Evolutionary conservation across 1,140 invertebrate species (phyloP).

Genomic region (Bombus consobrinus): DNA sequence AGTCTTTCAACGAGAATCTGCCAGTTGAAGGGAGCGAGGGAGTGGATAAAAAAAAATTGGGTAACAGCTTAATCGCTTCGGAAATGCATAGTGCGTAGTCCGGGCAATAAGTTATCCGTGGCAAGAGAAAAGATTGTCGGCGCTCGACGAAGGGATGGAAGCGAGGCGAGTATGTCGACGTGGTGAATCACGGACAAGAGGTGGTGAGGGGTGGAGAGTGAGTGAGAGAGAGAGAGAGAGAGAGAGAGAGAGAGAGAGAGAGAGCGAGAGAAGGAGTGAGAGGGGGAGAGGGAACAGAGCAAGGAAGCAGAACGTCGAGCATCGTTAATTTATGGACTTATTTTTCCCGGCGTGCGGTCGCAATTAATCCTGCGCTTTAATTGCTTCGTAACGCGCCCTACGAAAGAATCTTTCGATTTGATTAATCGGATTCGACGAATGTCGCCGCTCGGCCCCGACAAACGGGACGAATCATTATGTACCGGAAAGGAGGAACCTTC

Average conservation of each 20-base stretch:
- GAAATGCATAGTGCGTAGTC: slow-evolving; percentile 71
- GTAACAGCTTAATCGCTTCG: slow-evolving; percentile 68
- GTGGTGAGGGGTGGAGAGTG: background rate
- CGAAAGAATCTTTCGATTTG: slow-evolving; percentile 65
- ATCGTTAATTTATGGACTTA: slow-evolving; percentile 75
- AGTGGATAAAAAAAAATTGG: slow-evolving; percentile 48
- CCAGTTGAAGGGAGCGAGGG: background rate
- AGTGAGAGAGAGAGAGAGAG: too few species aligned
- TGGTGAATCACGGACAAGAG: slow-evolving; percentile 52
- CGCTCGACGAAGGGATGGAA: slow-evolving; percentile 21
- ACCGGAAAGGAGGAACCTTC: slow-evolving; percentile 4
- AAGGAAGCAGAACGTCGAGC: slow-evolving; percentile 59
- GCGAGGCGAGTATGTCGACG: slow-evolving; percentile 59
- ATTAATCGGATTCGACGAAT: slow-evolving; percentile 69
- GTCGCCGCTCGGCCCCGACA: slow-evolving; percentile 45
- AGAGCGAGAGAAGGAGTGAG: background rate
- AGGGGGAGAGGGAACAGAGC: slow-evolving; percentile 34
- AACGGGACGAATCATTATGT: slow-evolving; percentile 21
- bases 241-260: too few species aligned
- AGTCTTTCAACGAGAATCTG: slow-evolving; percentile 19
- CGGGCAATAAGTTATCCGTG: slow-evolving; percentile 70
- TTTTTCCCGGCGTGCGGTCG: slow-evolving; percentile 70
- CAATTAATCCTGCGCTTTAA: slow-evolving; percentile 74
- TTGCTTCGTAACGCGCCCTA: slow-evolving; percentile 65
- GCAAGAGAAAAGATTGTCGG: slow-evolving; percentile 66